A percentile compares a stretch with the other conserved stretches of the same genome.
Evolutionary conservation across 2,888 invertebrate genomes (phyloP).

Genomic region (Cetonia aurata): DNA sequence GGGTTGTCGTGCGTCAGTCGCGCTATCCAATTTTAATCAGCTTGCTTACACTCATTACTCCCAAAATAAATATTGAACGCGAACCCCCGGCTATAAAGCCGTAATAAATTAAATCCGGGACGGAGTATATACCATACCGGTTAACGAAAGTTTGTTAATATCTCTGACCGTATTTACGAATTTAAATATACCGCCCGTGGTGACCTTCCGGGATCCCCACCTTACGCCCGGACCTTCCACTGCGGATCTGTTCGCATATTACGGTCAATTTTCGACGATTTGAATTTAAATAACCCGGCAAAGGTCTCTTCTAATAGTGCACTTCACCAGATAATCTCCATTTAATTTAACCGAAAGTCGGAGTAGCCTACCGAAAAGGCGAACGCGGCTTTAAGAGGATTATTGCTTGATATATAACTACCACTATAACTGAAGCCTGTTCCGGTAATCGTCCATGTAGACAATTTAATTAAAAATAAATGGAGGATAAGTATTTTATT

Average conservation of each 20-base stretch:
- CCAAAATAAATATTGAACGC: too few species aligned
- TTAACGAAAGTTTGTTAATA: too few species aligned
- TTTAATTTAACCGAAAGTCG: slow-evolving; percentile 61
- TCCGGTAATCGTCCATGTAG: slow-evolving; percentile 58
- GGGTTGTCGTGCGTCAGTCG: too few species aligned
- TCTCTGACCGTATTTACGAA: too few species aligned
- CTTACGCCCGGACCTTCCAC: too few species aligned
- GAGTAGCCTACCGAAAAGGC: slow-evolving; percentile 60
- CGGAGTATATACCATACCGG: too few species aligned
- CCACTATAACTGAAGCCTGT: slow-evolving; percentile 57
- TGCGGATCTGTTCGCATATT: slow-evolving; percentile 13
- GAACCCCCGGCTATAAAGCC: too few species aligned
- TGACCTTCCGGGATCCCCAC: too few species aligned
- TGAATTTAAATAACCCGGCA: slow-evolving; percentile 57
- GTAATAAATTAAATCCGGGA: too few species aligned
- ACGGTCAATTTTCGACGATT: slow-evolving; percentile 54
- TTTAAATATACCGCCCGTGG: too few species aligned
- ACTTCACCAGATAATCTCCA: slow-evolving; percentile 59
- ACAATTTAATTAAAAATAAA: slow-evolving; percentile 59
- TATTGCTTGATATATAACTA: slow-evolving; percentile 63
- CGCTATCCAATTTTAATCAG: too few species aligned
- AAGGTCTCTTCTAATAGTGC: slow-evolving; percentile 53
- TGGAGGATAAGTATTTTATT: slow-evolving; percentile 41
- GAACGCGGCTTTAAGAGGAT: slow-evolving; percentile 63
- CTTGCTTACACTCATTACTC: too few species aligned